A percentile compares a stretch with the other conserved stretches of the same genome.
These are phyloP conservation scores for Melieria picta DNA, from an alignment of 2,888 invertebrate genomes.

Conservation along the genomic window DNA sequence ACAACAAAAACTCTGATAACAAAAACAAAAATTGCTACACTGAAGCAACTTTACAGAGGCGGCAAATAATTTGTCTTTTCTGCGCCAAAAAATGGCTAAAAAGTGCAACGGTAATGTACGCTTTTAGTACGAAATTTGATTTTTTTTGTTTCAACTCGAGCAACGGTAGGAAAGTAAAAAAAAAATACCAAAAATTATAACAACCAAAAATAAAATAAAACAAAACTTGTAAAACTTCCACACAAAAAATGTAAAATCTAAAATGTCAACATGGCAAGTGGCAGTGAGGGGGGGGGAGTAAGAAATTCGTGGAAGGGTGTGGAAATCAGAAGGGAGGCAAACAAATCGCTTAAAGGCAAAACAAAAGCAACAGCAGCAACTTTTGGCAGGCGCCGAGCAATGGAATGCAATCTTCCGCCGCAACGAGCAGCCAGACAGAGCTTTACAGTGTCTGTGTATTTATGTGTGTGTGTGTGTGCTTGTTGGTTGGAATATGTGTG, in stretches of 20 bases:
- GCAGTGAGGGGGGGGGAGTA: background rate
- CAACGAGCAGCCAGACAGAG: background rate
- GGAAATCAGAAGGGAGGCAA: background rate
- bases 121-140: too few relatives aligned
- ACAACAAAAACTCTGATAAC: too few relatives aligned
- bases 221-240: background rate
- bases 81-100: background rate
- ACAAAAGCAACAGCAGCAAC: background rate
- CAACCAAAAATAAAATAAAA: background rate
- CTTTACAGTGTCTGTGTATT: background rate
- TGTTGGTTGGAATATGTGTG: background rate
- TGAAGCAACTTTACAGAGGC: too few relatives aligned
- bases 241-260: background rate
- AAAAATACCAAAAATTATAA: background rate
- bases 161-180: slow-evolving; percentile 15
- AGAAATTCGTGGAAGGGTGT: background rate
- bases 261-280: background rate
- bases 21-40: too few relatives aligned
- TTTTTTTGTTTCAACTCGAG: background rate
- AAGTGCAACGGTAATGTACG: too few relatives aligned
- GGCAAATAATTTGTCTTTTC: too few relatives aligned
- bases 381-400: slow-evolving; percentile 11
- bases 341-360: background rate
- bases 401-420: background rate
- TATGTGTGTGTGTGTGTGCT: background rate